These are phyloP conservation scores for Xenopus petersii DNA, from an alignment of 2,797 vertebrate species.

Conservation along the genomic window DNA sequence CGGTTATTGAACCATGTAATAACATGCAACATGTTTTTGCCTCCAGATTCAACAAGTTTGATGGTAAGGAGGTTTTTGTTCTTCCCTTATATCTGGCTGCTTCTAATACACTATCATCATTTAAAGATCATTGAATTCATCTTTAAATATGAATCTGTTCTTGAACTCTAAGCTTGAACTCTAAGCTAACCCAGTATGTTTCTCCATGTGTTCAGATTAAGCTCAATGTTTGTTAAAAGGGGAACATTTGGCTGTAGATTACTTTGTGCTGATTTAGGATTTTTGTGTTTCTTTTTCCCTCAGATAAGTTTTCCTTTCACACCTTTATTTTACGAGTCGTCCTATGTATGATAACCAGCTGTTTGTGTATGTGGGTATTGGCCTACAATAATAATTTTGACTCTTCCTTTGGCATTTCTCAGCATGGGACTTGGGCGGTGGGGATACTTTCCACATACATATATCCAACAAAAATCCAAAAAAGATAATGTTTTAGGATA, in stretches of 20 bases:
- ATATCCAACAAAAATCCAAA: no score
- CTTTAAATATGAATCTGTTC: no score
- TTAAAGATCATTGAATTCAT: no score
- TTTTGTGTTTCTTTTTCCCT: conserved; percentile 4
- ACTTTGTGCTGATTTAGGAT: conserved; percentile 12
- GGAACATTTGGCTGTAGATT: no score
- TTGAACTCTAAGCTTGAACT: no score
- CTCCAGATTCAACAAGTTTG: conserved; percentile 89
- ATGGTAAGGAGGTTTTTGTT: conserved; percentile 73
- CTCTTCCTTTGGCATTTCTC: neutral
- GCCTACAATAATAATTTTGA: neutral
- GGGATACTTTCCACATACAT: no score
- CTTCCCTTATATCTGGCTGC: no score
- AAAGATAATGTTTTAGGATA: no score
- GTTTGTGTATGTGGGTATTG: neutral
- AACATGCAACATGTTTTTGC: conserved; percentile 82
- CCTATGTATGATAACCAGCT: conserved; percentile 7
- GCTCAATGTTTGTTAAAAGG: no score
- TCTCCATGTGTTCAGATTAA: no score
- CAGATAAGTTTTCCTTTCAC: conserved; percentile 7
- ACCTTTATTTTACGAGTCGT: neutral
- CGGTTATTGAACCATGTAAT: conserved; percentile 79
- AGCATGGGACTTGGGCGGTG: neutral
- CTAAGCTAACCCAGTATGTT: no score
- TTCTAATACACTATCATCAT: no score